phyloP scores from a whole-genome alignment of 2,888 invertebrate genomes.

The Orchesella flavescens region DNA sequence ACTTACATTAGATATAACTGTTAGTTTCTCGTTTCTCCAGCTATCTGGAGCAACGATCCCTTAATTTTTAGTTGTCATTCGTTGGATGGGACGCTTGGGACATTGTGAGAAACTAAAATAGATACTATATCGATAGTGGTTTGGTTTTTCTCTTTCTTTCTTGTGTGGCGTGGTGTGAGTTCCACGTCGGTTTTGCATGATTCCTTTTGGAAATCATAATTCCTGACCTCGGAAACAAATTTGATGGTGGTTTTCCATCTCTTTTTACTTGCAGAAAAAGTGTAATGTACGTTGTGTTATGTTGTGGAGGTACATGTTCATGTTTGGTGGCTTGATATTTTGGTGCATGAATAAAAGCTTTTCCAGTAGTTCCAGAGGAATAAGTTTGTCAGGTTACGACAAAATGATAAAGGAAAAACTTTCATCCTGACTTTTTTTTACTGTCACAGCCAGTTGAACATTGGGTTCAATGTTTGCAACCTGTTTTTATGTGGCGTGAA shows the following conservation, averaged over 20 bases:
- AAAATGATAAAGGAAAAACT: no score
- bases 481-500: no score
- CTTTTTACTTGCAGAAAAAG: neutral
- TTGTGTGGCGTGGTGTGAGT: neutral
- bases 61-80: constrained; percentile 7
- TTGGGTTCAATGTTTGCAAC: no score
- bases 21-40: neutral
- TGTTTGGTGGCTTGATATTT: no score
- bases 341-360: no score
- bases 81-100: neutral
- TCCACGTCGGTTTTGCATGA: neutral
- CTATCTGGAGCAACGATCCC: neutral
- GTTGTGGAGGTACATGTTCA: no score
- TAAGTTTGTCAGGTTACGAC: no score
- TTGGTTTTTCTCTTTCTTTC: neutral
- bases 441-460: no score
- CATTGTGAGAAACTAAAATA: neutral
- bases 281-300: neutral
- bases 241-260: neutral
- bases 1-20: no score
- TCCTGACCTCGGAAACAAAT: constrained; percentile 14
- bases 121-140: neutral
- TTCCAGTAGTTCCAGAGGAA: no score
- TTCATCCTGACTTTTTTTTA: no score
- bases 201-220: neutral